Evolutionary conservation across 2,113 vertebrate species (phyloP).

Genomic region (Pogona vitticeps): DNA sequence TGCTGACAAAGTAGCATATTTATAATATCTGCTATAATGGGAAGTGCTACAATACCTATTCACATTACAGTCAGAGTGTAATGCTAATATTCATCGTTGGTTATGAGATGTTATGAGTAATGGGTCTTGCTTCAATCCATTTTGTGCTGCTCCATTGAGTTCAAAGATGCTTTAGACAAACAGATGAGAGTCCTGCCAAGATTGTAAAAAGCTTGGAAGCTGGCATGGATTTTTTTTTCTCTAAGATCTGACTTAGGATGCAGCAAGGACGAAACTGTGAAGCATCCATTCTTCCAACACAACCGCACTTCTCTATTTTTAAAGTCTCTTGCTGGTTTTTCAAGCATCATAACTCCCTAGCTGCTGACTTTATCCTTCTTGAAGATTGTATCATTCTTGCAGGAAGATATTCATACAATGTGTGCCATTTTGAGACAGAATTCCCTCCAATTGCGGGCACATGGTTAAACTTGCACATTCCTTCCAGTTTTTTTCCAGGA

Average conservation of each 20-base stretch:
- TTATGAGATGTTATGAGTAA: conserved; percentile 27
- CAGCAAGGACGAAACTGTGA: too few species aligned
- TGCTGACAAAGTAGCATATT: conserved; percentile 18
- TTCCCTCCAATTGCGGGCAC: too few species aligned
- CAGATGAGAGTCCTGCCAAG: conserved; percentile 18
- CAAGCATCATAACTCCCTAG: too few species aligned
- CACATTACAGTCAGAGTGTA: conserved; percentile 11
- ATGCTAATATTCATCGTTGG: conserved; percentile 14
- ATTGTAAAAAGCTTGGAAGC: conserved; percentile 1
- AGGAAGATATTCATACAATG: too few species aligned
- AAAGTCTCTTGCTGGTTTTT: too few species aligned
- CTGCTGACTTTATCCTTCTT: too few species aligned
- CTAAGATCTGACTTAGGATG: neutral
- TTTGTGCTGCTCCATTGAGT: conserved; percentile 26
- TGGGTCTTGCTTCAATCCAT: conserved; percentile 28
- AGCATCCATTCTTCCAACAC: too few species aligned
- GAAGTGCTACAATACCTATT: conserved; percentile 10
- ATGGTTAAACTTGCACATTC: too few species aligned
- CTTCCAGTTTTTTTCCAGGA: too few species aligned
- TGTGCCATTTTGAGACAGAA: too few species aligned
- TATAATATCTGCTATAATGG: conserved; percentile 13
- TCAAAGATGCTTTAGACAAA: conserved; percentile 30
- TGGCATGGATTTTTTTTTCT: neutral
- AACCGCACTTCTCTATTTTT: too few species aligned
- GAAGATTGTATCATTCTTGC: too few species aligned